A percentile compares a stretch with the other conserved stretches of the same genome.
phyloP scores from a whole-genome alignment of 2,888 invertebrate species.

The Athripsodes cinereus region DNA sequence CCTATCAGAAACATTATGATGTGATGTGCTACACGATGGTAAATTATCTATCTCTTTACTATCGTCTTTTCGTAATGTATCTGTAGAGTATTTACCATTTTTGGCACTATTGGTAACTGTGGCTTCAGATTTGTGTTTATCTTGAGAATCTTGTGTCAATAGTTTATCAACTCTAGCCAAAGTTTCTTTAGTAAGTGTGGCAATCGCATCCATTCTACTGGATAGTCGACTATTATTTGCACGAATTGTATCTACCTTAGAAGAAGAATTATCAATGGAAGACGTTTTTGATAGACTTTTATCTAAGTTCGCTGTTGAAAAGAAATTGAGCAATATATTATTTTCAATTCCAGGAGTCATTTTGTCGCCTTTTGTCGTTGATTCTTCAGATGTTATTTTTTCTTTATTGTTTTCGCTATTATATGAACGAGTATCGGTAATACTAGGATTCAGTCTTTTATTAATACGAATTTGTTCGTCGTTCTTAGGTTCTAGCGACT shows the following conservation, averaged over 20 bases:
- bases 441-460: constrained; percentile 23
- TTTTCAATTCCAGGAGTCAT: constrained; percentile 21
- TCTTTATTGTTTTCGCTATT: constrained; percentile 15
- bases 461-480: constrained; percentile 23
- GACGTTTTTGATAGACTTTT: constrained; percentile 21
- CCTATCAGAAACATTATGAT: constrained; percentile 41
- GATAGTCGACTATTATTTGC: constrained; percentile 30
- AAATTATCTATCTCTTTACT: not conserved
- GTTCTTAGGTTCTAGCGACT: constrained; percentile 7
- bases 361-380: not conserved
- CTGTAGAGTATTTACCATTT: too few species aligned
- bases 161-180: constrained; percentile 47
- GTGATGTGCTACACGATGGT: constrained; percentile 16
- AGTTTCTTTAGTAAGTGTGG: constrained; percentile 45
- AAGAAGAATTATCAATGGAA: constrained; percentile 24
- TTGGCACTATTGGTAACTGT: constrained; percentile 7
- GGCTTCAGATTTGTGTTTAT: constrained; percentile 1
- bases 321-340: constrained; percentile 11
- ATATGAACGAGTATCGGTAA: constrained; percentile 10
- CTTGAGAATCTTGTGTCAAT: constrained; percentile 28
- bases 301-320: constrained; percentile 13
- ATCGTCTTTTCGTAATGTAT: too few species aligned
- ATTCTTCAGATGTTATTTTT: not conserved
- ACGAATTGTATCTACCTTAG: constrained; percentile 17
- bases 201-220: constrained; percentile 44